Percentiles rank a stretch among this genome's conserved stretches.
These are phyloP conservation scores for Elysia crispata DNA, from an alignment of 2,888 invertebrate genomes.

Conservation along the genomic window DNA sequence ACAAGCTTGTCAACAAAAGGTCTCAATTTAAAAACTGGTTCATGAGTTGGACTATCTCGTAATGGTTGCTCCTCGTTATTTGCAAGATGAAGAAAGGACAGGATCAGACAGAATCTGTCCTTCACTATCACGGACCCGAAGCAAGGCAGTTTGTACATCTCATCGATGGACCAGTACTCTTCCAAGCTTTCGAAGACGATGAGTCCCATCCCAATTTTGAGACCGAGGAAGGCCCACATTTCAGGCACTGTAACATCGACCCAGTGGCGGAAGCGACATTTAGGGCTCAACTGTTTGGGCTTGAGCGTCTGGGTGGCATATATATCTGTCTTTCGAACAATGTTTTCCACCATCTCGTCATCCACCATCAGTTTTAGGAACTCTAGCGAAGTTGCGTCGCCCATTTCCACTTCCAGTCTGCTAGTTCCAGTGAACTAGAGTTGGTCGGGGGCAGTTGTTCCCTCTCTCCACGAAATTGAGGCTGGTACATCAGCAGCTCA, in stretches of 20 bases:
- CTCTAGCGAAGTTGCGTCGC: too few relatives aligned
- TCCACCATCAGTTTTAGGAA: too few relatives aligned
- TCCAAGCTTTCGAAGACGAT: background rate
- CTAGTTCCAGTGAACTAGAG: too few relatives aligned
- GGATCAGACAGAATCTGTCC: too few relatives aligned
- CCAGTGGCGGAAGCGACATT: background rate
- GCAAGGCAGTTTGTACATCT: background rate
- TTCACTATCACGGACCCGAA: constrained; percentile 12
- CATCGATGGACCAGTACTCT: constrained; percentile 7
- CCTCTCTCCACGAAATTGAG: too few relatives aligned
- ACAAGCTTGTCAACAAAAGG: background rate
- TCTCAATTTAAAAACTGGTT: constrained; percentile 23
- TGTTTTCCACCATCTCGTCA: too few relatives aligned
- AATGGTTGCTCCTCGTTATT: constrained; percentile 1
- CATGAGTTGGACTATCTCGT: background rate
- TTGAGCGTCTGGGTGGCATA: background rate
- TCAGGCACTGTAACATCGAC: background rate
- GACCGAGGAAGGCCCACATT: background rate
- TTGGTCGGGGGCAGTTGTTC: too few relatives aligned
- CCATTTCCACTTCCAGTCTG: too few relatives aligned
- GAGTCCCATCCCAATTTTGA: background rate
- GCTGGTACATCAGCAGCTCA: too few relatives aligned
- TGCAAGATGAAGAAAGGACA: constrained; percentile 12
- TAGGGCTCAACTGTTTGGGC: background rate
- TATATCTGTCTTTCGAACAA: background rate